Evolutionary conservation across 2,113 vertebrate species (phyloP), one percentile per base, ranked within the genome.

Genomic region (Xerus inauris): DNA sequence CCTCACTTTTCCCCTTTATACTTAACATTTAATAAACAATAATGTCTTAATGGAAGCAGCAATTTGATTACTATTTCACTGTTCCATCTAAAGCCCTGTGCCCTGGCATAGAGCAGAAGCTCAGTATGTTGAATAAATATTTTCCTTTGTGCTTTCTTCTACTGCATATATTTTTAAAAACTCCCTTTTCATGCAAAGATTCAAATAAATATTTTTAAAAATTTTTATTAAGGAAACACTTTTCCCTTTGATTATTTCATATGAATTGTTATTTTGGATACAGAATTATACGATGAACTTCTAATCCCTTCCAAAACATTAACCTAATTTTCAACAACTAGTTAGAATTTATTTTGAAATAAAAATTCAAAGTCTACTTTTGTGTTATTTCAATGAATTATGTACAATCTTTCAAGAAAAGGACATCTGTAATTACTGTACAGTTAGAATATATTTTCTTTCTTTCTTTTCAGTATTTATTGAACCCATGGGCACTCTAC

Each of bases 271-370:
- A 82, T 95, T 89, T 84, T 91, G 82, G 28, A 42, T 72, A 49
- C 5, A 95, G 11, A 80, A 86, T 45, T 81, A 47, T 7, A 32
- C 47, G 22, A 86, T 17, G 16, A 83, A 59, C 40, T 62, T 88
- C 71, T 83, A 82, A 84, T 11, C 35, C 28, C 84, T 92, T 88
- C 71, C 40, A 77, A 83, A 92, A 92, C 35, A 38, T 72, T 81
- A 76, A 82, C 26, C 26, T 87, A 83, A 83, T 35, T 87, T 92
- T 76, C 32, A 62, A 79, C 28, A 69, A 87, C 57, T 88, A 57
- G 54, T 57, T 57, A 57, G 28, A 69, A 88, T 40, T 76, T 62
- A 89, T 38, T 89, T 77, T 83, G 94, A 89, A 93, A 92, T 72
- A 73, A 47, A n/a, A 92, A 32, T 45, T 79, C 8, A 57, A 65